Base-by-base conservation (phyloP, 2,888 invertebrate genomes). In the Peribatodes rhomboidaria region DNA sequence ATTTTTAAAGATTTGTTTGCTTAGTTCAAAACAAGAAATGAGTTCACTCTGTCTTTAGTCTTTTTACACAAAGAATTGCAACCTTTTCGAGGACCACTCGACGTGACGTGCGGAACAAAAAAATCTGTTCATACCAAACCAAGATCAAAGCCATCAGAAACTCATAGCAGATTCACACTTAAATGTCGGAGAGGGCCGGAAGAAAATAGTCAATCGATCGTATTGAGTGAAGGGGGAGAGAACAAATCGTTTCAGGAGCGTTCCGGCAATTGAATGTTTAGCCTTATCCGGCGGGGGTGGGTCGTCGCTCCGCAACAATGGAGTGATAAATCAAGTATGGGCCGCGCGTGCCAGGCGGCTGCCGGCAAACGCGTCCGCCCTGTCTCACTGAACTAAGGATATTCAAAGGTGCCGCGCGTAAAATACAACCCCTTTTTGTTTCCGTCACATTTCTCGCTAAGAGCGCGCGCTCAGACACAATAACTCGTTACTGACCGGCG, bases 321-420 rank as follows among this genome's bases (percentile, higher is more conserved):
- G 90, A 90, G 88, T 88, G 88, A 92, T 92, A 92, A 92, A 92
- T 92, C 92, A 92, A 87, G 92, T 89, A 90, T 91, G 92, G 87
- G 85, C 78, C 85, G 88, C 92, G 90, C 89, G 90, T 91, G 90
- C 90, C 86, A 77, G 81, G 70, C 69, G 76, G 76, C 69, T 63
- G 70, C 67, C 72, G 77, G 69, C 74, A 71, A 79, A 80, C 71
- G 79, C 83, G 82, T 86, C 84, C 84, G 85, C 80, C 74, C 73
- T 76, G 75, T 76, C 76, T 75, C 76, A 59, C 65, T 71, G 77
- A 79, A 78, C 80, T 82, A 82, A 82, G 79, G 74, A 83, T 81
- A 81, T 80, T 83, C 86, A 90, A 91, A 91, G 86, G 83, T 77
- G 81, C 88, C 87, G 89, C 81, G 69, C 72, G 69, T 74, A 73